Conservation (phyloP, 2,888 invertebrate species). For the Cabera pusaria region DNA sequence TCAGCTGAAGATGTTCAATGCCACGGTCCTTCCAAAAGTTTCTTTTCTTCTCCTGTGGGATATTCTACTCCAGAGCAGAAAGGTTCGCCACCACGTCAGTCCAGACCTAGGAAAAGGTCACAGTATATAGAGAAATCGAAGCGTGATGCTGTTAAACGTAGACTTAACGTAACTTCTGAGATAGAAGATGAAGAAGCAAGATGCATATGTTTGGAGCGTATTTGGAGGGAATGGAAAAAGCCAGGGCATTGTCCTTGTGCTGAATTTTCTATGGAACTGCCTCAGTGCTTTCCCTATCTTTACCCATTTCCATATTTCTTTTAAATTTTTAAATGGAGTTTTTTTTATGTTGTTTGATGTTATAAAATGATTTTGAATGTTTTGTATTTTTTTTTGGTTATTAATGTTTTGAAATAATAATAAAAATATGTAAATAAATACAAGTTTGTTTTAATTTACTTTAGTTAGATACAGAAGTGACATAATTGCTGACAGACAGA, state of each 20-base stretch:
- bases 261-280: slow-evolving; percentile 23
- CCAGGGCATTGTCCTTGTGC: slow-evolving; percentile 22
- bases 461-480: no score
- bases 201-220: slow-evolving; percentile 36
- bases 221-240: slow-evolving; percentile 27
- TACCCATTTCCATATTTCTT: slow-evolving; percentile 35
- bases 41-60: slow-evolving; percentile 30
- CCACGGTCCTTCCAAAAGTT: no score
- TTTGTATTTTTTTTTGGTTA: no score
- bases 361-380: no score
- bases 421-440: no score
- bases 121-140: slow-evolving; percentile 19
- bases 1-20: no score
- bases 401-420: no score
- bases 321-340: slow-evolving; percentile 15
- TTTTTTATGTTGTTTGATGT: no score
- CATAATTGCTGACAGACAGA: no score
- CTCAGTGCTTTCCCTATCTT: slow-evolving; percentile 29
- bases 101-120: slow-evolving; percentile 26
- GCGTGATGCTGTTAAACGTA: slow-evolving; percentile 26
- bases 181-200: slow-evolving; percentile 29
- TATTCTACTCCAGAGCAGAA: slow-evolving; percentile 36
- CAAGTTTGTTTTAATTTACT: no score
- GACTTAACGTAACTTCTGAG: slow-evolving; percentile 33
- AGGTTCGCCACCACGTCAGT: not conserved